Evolutionary conservation across 2,113 vertebrate genomes (phyloP).

Genomic region (Corydoras maculifer): DNA sequence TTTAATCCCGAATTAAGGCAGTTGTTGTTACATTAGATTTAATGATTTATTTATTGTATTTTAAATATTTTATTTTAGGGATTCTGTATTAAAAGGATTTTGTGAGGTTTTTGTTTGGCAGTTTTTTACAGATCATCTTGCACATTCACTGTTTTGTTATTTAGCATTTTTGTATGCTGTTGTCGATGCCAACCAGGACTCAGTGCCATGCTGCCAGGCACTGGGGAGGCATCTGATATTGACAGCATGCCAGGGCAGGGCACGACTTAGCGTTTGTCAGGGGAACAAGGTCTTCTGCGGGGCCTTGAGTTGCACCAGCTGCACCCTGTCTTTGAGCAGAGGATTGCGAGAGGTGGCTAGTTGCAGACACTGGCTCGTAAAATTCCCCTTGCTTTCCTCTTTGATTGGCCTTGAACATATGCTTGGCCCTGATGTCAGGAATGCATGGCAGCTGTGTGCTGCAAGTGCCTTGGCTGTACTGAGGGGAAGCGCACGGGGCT

Average conservation of each 20-base stretch:
- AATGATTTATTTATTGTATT: too few species aligned
- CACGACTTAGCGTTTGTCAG: conserved; percentile 31
- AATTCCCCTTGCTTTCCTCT: conserved; percentile 86
- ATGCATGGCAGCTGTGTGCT: conserved; percentile 96
- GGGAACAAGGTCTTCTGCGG: conserved; percentile 61
- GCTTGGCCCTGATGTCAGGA: conserved; percentile 93
- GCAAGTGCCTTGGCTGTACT: conserved; percentile 83
- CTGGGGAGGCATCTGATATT: conserved; percentile 52
- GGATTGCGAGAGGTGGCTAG: conserved; percentile 79
- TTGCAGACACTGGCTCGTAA: conserved; percentile 86
- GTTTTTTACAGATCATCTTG: not conserved
- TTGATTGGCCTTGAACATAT: conserved; percentile 99
- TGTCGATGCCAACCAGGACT: conserved; percentile 48
- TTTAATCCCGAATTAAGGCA: too few species aligned
- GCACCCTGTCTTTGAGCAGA: conserved; percentile 86
- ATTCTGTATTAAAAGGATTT: too few species aligned
- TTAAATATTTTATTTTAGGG: too few species aligned
- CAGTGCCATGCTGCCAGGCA: conserved; percentile 48
- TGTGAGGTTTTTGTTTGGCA: too few species aligned
- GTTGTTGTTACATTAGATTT: too few species aligned
- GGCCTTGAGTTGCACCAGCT: conserved; percentile 88
- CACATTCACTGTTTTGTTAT: conserved; percentile 25
- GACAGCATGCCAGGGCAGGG: conserved; percentile 46
- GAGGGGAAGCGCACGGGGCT: conserved; percentile 69
- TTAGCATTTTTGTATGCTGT: conserved; percentile 32